Conservation (phyloP, 1,140 invertebrate genomes). For the Trichomalopsis sarcophagae region DNA sequence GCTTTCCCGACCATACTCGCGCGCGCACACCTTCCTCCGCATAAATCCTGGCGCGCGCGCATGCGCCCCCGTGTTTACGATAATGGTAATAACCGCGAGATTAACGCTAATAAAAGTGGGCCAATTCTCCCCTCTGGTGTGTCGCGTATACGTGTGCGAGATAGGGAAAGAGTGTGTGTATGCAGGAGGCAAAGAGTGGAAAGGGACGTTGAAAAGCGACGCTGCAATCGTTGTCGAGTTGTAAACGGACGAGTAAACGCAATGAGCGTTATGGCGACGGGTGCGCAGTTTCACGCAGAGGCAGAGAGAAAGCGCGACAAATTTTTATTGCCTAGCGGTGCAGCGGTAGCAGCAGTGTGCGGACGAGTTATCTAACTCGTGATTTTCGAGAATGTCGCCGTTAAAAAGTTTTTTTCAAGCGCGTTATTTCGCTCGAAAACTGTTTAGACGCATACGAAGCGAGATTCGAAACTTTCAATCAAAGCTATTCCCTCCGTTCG, state of each 20-base stretch:
- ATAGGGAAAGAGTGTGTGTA: too few relatives aligned
- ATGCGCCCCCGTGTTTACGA: neutral
- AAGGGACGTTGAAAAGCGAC: neutral
- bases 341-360: too few relatives aligned
- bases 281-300: neutral
- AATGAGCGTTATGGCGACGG: slow-evolving; percentile 13
- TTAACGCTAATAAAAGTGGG: slow-evolving; percentile 45
- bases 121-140: neutral
- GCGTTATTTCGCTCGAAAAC: too few relatives aligned
- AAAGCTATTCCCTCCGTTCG: too few relatives aligned
- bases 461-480: too few relatives aligned
- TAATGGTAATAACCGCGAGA: slow-evolving; percentile 41
- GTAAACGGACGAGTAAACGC: slow-evolving; percentile 40
- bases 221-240: slow-evolving; percentile 26
- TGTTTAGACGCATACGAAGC: too few relatives aligned
- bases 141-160: too few relatives aligned
- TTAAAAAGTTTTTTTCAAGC: too few relatives aligned
- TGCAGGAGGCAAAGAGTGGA: too few relatives aligned
- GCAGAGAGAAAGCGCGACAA: slow-evolving; percentile 7
- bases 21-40: neutral
- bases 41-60: neutral
- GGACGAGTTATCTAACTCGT: too few relatives aligned
- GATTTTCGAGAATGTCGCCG: too few relatives aligned
- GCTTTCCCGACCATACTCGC: neutral
- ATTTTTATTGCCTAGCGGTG: slow-evolving; percentile 33